phyloP scores from a whole-genome alignment of 2,113 vertebrate species.

The Notiomystis cincta region DNA sequence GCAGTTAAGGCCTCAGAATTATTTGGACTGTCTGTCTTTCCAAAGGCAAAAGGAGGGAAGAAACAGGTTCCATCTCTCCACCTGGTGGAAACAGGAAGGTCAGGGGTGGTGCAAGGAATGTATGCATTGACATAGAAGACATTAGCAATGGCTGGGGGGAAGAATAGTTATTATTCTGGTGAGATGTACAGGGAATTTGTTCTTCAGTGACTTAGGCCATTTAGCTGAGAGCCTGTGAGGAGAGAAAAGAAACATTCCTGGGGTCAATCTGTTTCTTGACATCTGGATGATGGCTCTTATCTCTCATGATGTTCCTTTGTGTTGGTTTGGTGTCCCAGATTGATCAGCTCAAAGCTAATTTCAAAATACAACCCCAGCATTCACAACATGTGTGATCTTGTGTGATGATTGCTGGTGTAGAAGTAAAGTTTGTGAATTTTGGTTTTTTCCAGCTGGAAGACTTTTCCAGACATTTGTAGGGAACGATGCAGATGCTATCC shows the following conservation, averaged over 20 bases:
- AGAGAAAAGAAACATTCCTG: background rate
- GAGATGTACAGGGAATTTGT: background rate
- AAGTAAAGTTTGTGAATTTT: background rate
- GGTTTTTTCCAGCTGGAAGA: slow-evolving; percentile 11
- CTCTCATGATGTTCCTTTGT: background rate
- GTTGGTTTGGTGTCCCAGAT: background rate
- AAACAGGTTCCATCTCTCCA: background rate
- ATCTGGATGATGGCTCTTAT: background rate
- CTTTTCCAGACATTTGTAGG: background rate
- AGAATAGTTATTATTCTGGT: background rate
- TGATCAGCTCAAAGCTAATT: background rate
- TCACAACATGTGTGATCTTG: slow-evolving; percentile 12
- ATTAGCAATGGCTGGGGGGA: background rate
- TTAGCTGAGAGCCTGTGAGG: background rate
- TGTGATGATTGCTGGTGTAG: slow-evolving; percentile 14
- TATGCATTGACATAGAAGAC: fast-evolving
- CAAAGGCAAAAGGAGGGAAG: background rate
- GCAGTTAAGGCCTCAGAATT: background rate
- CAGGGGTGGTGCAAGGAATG: background rate
- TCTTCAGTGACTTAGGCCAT: background rate
- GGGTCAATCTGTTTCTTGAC: background rate
- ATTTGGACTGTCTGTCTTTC: background rate
- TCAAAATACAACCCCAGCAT: background rate
- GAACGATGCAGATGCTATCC: background rate
- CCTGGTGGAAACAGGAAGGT: background rate